Conservation (phyloP, 92 coral and sea anemone species). For the Palythoa grandis region DNA sequence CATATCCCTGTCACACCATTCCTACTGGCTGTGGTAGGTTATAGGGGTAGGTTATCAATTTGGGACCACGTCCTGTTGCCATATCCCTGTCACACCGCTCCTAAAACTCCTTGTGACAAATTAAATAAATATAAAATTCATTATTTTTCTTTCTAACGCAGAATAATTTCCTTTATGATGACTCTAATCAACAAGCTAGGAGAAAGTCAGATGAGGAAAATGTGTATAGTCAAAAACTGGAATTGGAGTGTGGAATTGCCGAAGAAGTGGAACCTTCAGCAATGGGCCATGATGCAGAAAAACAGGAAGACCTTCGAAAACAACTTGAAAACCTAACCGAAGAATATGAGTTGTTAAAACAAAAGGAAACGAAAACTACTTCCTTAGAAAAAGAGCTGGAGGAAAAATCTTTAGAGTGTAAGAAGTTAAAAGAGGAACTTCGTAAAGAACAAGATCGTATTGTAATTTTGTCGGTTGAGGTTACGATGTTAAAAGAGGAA, state of each 20-base stretch:
- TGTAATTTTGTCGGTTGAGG: not conserved
- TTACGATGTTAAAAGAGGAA: constrained; percentile 9
- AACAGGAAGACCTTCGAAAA: constrained; percentile 31
- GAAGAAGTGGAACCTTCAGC: constrained; percentile 6
- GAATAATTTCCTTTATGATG: not conserved
- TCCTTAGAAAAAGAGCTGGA: not conserved
- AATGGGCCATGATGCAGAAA: constrained; percentile 42
- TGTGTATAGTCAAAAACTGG: not conserved
- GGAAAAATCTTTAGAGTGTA: not conserved
- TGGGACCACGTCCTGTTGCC: no score
- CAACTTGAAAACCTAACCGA: constrained; percentile 14
- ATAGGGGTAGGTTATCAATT: no score
- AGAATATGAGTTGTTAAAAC: constrained; percentile 12
- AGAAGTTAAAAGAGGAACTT: not conserved
- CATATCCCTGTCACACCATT: no score
- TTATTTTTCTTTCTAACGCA: not conserved
- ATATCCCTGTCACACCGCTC: no score
- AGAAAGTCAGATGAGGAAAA: not conserved
- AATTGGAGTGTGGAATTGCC: not conserved
- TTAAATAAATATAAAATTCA: not conserved
- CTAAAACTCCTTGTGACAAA: no score
- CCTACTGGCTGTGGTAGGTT: no score
- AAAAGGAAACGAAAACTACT: not conserved
- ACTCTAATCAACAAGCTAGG: not conserved
- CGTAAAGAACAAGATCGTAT: constrained; percentile 22